Conservation (phyloP, 2,113 vertebrate genomes). For the Sinocyclocheilus grahami region DNA sequence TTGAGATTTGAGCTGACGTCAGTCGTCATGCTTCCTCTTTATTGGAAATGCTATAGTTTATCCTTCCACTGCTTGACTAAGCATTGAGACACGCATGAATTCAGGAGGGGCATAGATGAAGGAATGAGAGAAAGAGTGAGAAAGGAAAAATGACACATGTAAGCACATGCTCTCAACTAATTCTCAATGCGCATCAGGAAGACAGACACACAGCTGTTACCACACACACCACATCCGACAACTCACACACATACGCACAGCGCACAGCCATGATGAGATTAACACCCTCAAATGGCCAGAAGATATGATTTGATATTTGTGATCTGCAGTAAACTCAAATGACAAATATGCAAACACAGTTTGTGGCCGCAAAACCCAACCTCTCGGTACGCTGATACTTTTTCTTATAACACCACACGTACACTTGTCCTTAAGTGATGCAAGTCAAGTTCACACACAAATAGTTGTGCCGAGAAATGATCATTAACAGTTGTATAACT, state of each 20-base stretch:
- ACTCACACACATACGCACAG: conserved; percentile 13
- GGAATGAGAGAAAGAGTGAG: neutral
- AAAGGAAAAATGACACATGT: conserved; percentile 11
- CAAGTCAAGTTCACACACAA: conserved; percentile 4
- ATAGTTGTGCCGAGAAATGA: neutral
- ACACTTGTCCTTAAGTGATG: neutral
- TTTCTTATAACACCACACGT: conserved; percentile 6
- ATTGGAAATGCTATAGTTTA: no score
- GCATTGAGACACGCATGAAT: neutral
- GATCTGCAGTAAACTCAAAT: conserved; percentile 38
- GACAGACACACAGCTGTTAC: conserved; percentile 56
- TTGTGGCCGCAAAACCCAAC: conserved; percentile 33
- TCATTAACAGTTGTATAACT: neutral
- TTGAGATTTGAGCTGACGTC: no score
- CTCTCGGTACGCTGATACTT: neutral
- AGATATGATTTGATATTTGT: conserved; percentile 14
- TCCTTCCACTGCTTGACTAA: conserved; percentile 1
- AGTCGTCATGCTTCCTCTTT: no score
- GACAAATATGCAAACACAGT: neutral
- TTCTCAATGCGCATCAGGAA: neutral
- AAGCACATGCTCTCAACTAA: neutral
- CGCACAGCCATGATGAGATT: conserved; percentile 6
- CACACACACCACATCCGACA: conserved; percentile 46
- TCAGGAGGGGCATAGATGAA: neutral
- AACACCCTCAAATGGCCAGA: conserved; percentile 12